These are phyloP conservation scores for Spicauda simplicius DNA, from an alignment of 2,888 invertebrate species.

Conservation along the genomic window DNA sequence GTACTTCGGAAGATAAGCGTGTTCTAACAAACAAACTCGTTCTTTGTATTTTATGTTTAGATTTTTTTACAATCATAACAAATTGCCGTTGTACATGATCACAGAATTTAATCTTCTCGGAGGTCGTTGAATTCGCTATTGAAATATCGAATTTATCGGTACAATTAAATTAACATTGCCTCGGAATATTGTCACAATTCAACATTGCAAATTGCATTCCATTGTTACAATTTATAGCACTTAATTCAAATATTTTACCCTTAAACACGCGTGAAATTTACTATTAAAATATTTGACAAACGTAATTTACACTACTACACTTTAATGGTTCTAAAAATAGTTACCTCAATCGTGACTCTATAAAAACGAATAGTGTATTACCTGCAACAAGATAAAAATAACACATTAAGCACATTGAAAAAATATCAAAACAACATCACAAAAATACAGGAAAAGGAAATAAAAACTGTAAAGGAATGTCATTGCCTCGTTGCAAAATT, in stretches of 20 bases:
- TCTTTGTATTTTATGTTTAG: too few relatives aligned
- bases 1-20: too few relatives aligned
- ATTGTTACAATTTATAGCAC: too few relatives aligned
- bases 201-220: too few relatives aligned
- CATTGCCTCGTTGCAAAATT: background rate
- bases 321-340: constrained; percentile 3
- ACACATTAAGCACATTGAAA: constrained; percentile 27
- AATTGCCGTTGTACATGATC: background rate
- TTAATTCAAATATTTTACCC: background rate
- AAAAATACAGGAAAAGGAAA: background rate
- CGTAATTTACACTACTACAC: background rate
- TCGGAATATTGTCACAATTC: too few relatives aligned
- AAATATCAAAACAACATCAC: background rate
- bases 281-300: background rate
- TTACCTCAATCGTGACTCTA: constrained; percentile 16
- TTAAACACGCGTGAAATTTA: constrained; percentile 1
- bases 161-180: too few relatives aligned
- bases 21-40: too few relatives aligned
- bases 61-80: too few relatives aligned
- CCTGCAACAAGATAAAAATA: constrained; percentile 47
- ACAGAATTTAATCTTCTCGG: constrained; percentile 7
- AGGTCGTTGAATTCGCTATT: constrained; percentile 3
- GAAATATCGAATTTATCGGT: too few relatives aligned
- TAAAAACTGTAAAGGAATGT: constrained; percentile 8
- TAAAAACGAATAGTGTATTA: constrained; percentile 40